Evolutionary conservation across 1,140 invertebrate species (phyloP).

Genomic region (Drosophila pachea): DNA sequence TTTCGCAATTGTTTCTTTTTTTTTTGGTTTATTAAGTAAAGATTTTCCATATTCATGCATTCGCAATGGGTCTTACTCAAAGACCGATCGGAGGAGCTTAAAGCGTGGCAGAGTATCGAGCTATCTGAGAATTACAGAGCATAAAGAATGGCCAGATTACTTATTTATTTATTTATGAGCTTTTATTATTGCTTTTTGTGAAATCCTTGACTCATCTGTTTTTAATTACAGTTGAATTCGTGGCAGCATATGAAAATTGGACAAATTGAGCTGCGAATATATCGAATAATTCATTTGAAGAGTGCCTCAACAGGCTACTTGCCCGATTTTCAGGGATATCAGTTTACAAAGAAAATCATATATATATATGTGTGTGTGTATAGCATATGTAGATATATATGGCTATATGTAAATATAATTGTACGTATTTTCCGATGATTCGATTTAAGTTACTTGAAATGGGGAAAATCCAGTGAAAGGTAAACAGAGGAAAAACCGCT

Average conservation of each 20-base stretch:
- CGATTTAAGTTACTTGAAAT: constrained; percentile 53
- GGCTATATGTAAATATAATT: constrained; percentile 15
- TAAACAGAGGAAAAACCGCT: constrained; percentile 21
- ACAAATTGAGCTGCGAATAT: constrained; percentile 13
- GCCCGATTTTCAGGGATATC: constrained; percentile 13
- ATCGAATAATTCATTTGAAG: constrained; percentile 24
- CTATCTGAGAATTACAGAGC: neutral
- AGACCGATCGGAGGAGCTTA: no score
- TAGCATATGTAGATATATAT: neutral
- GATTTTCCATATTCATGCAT: no score
- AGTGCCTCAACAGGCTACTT: constrained; percentile 41
- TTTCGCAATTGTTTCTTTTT: no score
- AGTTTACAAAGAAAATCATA: neutral
- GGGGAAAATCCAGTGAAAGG: constrained; percentile 39
- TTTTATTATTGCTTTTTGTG: neutral
- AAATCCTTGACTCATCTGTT: constrained; percentile 50
- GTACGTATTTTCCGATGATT: constrained; percentile 66
- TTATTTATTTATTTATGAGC: neutral
- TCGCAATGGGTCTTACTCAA: no score
- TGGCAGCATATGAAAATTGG: constrained; percentile 13
- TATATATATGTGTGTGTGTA: neutral
- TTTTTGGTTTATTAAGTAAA: no score
- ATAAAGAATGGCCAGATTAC: neutral
- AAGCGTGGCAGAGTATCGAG: neutral
- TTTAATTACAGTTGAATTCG: constrained; percentile 56